Percentiles rank a stretch among this genome's conserved stretches.
Conservation (phyloP, 2,888 invertebrate species). For the Platycnemis pennipes region DNA sequence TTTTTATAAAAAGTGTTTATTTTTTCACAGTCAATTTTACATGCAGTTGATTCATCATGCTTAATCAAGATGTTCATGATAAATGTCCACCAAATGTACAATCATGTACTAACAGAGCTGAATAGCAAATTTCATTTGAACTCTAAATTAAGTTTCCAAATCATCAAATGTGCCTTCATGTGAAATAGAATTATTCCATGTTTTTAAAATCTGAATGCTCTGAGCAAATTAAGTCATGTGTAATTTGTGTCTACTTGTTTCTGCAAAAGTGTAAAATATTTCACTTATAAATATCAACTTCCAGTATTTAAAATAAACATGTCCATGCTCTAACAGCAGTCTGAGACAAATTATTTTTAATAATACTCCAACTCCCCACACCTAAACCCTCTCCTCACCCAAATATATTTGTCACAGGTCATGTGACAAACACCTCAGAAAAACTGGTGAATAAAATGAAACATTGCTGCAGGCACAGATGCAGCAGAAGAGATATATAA, state of each 20-base stretch:
- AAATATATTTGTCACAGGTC: too few species aligned
- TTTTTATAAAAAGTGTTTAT: constrained; percentile 47
- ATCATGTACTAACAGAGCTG: background rate
- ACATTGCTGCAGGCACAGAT: too few species aligned
- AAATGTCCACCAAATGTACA: background rate
- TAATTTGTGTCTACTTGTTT: constrained; percentile 32
- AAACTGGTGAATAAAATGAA: too few species aligned
- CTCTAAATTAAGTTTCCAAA: background rate
- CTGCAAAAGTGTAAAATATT: constrained; percentile 46
- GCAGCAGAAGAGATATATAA: too few species aligned
- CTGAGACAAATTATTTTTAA: background rate
- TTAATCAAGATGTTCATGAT: background rate
- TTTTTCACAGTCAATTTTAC: constrained; percentile 45
- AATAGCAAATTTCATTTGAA: background rate
- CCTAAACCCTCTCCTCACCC: background rate
- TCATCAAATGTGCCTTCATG: constrained; percentile 62
- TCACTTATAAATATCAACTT: constrained; percentile 13
- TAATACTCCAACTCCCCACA: too few species aligned
- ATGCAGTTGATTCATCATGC: constrained; percentile 19
- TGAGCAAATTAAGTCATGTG: background rate
- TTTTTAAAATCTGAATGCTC: background rate
- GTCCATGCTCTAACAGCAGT: background rate
- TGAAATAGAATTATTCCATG: background rate
- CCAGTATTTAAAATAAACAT: constrained; percentile 28
- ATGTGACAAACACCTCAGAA: too few species aligned